phyloP scores from a whole-genome alignment of 2,888 invertebrate genomes.

The Stramonita haemastoma region DNA sequence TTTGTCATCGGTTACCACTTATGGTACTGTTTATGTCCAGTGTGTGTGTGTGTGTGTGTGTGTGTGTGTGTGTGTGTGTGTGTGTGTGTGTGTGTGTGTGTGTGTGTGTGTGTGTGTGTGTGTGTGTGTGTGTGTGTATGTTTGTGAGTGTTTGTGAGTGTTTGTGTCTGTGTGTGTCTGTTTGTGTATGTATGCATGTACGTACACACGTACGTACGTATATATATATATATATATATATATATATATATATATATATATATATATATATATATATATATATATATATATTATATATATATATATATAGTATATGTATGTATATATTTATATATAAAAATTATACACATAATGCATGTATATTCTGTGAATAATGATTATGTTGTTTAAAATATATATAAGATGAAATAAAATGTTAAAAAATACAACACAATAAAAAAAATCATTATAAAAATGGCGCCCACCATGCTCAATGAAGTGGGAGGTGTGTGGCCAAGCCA shows the following conservation, averaged over 20 bases:
- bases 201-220: too few relatives aligned
- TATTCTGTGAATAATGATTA: too few relatives aligned
- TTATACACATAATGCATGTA: too few relatives aligned
- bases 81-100: too few relatives aligned
- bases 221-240: not conserved
- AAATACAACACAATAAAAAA: not conserved
- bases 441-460: not conserved
- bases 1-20: too few relatives aligned
- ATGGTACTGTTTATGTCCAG: too few relatives aligned
- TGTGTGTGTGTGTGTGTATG: too few relatives aligned
- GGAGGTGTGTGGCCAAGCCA: slow-evolving; percentile 63
- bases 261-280: not conserved
- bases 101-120: too few relatives aligned
- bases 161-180: not conserved
- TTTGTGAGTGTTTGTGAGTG: too few relatives aligned
- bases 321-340: not conserved
- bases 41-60: too few relatives aligned
- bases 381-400: too few relatives aligned
- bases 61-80: too few relatives aligned
- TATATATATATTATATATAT: not conserved
- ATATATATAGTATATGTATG: not conserved
- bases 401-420: not conserved
- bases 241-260: not conserved
- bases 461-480: slow-evolving; percentile 68
- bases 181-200: not conserved